These are phyloP conservation scores for Sebastes alutus DNA, from an alignment of 2,797 vertebrate genomes.

Conservation along the genomic window DNA sequence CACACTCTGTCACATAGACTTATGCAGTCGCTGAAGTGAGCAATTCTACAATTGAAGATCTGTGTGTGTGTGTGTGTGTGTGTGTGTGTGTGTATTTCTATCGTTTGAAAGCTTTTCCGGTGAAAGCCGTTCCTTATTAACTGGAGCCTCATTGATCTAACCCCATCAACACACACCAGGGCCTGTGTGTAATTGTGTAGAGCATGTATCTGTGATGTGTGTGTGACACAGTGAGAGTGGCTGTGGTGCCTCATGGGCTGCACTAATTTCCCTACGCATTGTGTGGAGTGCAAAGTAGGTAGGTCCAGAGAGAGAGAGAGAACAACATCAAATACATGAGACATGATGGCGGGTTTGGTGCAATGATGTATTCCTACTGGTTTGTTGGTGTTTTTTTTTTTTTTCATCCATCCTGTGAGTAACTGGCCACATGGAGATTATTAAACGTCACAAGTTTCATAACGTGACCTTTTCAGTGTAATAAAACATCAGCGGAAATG, in stretches of 20 bases:
- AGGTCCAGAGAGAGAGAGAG: neutral
- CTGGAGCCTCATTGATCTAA: constrained; percentile 37
- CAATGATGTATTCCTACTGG: no score
- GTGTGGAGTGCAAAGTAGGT: neutral
- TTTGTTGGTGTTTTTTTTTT: no score
- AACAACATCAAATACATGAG: neutral
- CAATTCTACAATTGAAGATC: neutral
- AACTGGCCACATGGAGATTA: no score
- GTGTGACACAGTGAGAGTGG: constrained; percentile 20
- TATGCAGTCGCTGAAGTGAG: neutral
- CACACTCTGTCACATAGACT: neutral
- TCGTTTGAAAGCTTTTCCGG: constrained; percentile 29
- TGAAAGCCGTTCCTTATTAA: constrained; percentile 40
- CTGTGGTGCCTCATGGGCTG: constrained; percentile 22
- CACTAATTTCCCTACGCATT: constrained; percentile 20
- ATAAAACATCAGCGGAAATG: no score
- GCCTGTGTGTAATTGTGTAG: constrained; percentile 20
- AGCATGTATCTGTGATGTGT: constrained; percentile 33
- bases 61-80: neutral
- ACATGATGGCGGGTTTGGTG: neutral
- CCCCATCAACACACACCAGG: constrained; percentile 18
- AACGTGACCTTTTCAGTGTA: no score
- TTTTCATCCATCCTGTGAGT: no score
- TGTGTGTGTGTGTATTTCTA: neutral
- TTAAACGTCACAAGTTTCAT: no score